Base-by-base conservation (phyloP, 2,888 invertebrate genomes). In the Napeogenes inachia region DNA sequence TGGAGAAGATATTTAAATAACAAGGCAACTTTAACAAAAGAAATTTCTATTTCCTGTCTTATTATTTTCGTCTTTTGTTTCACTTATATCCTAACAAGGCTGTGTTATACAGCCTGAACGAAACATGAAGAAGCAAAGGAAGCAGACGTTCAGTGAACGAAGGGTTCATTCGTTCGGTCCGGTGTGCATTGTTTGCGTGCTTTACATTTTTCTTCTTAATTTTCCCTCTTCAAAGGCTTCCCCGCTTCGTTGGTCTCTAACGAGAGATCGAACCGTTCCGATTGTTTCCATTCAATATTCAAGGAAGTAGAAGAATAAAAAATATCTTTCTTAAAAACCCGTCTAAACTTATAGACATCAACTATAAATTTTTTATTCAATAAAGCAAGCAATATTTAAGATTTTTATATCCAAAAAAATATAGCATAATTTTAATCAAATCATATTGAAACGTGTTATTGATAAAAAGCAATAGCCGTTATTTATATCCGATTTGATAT, bases 151-250 rank as follows among this genome's bases (percentile, higher is more conserved):
- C 30, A 50, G 30, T 50, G 50, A 55, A 35, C 57, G 50, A 57
- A 59, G 57, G 47, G 38, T 57, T 60, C 50, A 42, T 42, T 56
- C 45, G 30, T 38, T 54, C 42, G 30, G 54, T 38, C 62, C 64
- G 61, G 65, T 72, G 68, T 71, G 66, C 67, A 72, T 72, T 73
- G 73, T 73, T 70, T 68, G 68, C 68, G 62, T 62, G 56, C 65
- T 68, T 65, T 60, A 65, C 64, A 65, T 70, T 69, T 71, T 70
- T 68, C 68, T 68, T 69, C 71, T 71, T 69, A 68, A 71, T 71
- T 72, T 68, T 69, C 66, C 66, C 70, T 64, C 72, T 70, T 68
- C 68, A 69, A 64, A 69, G 69, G 66, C 69, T 65, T 65, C 61
- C 57, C 68, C 65, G 70, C 68, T 64, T 59, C 68, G 66, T 46